These are phyloP conservation scores for Pseudomyrmex pallidus DNA, from an alignment of 1,140 invertebrate species.

Conservation along the genomic window DNA sequence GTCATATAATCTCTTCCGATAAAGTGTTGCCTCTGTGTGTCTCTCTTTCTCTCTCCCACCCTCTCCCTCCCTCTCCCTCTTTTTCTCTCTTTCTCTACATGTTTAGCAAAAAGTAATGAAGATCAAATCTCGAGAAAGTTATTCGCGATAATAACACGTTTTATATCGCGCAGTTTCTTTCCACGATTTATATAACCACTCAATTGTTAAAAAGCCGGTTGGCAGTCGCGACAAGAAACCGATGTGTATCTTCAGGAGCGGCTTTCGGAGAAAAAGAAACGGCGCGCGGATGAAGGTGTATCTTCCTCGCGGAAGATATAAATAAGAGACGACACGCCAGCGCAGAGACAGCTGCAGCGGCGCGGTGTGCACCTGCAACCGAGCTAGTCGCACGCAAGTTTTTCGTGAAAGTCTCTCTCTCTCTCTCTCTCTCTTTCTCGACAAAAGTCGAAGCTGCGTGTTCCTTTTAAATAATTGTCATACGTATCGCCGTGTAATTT, in stretches of 20 bases:
- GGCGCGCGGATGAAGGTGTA: conserved; percentile 30
- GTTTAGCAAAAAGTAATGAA: background rate
- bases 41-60: too few relatives aligned
- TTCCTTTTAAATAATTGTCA: conserved; percentile 31
- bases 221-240: conserved; percentile 10
- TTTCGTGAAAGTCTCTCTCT: conserved; percentile 31
- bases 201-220: background rate
- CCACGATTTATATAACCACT: too few relatives aligned
- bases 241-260: conserved; percentile 30
- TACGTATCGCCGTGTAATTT: background rate
- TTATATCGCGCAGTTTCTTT: too few relatives aligned
- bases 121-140: background rate
- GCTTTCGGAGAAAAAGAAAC: conserved; percentile 62
- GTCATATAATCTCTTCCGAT: conserved; percentile 33
- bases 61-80: too few relatives aligned
- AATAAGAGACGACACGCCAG: conserved; percentile 60
- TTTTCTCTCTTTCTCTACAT: too few relatives aligned
- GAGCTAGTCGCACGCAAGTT: conserved; percentile 23
- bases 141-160: too few relatives aligned
- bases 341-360: conserved; percentile 59
- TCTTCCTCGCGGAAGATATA: conserved; percentile 53
- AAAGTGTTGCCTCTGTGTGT: conserved; percentile 4
- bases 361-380: conserved; percentile 54
- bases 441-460: conserved; percentile 7
- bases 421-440: background rate